Base-by-base conservation (phyloP, 2,113 vertebrate species). In the Pionites leucogaster region DNA sequence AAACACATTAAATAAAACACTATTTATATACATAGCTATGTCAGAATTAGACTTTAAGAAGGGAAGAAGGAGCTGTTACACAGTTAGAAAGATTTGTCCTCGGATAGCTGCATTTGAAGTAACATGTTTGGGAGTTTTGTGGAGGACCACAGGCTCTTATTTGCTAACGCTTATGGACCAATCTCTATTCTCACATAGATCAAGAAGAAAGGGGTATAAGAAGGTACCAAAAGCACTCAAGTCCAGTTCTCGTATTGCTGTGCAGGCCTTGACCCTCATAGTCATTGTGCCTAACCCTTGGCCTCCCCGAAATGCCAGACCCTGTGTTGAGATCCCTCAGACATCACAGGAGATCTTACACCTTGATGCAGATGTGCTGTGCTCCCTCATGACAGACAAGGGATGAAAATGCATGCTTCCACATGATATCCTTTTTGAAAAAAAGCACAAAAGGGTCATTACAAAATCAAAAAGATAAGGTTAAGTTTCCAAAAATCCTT, bases 161-260 rank as follows among this genome's bases (percentile, higher is more conserved):
- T 42, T 82, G 41, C 10, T 86, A n/a, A 44, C 0, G 0, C 3
- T 65, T 69, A 7, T 2, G 22, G 7, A 5, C 13, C 11, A 39
- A 50, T 39, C 33, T 93, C 28, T 28, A 13, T 84, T 84, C 33
- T 74, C 20, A 27, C 1, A 7, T 18, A 24, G 18, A n/a, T 31
- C 1, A 3, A 64, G 37, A 53, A 67, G 42, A 84, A 70, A 41
- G 3, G 20, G 24, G 33, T 19, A 60, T 1, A 0, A 60, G 25
- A 74, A 44, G 1, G 6, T 35, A 52, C 13, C 31, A 62, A 50
- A 3, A 75, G 3, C 7, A 24, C 9, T 7, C 35, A 35, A 84
- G 10, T 65, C 28, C 31, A 65, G 10, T 16, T 33, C 29, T 90
- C 5, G 11, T 63, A 7, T 25, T 71, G 9, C 16, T 33, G 16